Evolutionary conservation across 1,140 invertebrate genomes (phyloP), one percentile per base, ranked within the genome.

Genomic region (Rhopalosiphum padi): DNA sequence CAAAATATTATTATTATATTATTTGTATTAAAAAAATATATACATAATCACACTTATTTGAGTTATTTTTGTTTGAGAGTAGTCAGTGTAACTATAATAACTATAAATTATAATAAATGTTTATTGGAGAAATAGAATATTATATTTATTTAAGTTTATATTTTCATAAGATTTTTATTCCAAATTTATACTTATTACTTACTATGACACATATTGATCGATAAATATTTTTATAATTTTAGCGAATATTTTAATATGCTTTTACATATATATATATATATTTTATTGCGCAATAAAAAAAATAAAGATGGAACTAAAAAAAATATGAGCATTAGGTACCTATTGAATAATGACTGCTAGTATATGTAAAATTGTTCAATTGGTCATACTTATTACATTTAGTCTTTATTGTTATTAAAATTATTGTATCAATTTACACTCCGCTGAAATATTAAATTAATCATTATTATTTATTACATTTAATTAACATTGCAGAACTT

Each of bases 281-380:
- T 77, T 68, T 68, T 18, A 77, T 77, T 77, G 60, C 30, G 60
- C 48, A 51, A 51, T 51, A 15, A 51, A 18, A 51, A 51, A 51
- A 21, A 51, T 51, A n/a, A n/a, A n/a, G 7, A 68, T 30, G 11
- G 9, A n/a, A 68, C 11, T n/a, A 68, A n/a, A 68, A 15, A 60
- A 68, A 68, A n/a, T 68, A 68, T n/a, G 15, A 60, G 6, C 46
- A 8, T 25, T 60, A 11, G 23, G 11, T 15, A 30, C 25, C 0
- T 30, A 68, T 68, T n/a, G 30, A 30, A 68, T 68, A 68, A 68
- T 68, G 11, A n/a, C 60, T 68, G 60, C 15, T 77, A 35, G 15
- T 77, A 77, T n/a, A 77, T n/a, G 60, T 77, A 77, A n/a, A 77
- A 77, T 77, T 77, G 4, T n/a, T 77, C n/a, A 77, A 77, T 77